Conservation (phyloP, 2,113 vertebrate species). For the Colinus virginianus region DNA sequence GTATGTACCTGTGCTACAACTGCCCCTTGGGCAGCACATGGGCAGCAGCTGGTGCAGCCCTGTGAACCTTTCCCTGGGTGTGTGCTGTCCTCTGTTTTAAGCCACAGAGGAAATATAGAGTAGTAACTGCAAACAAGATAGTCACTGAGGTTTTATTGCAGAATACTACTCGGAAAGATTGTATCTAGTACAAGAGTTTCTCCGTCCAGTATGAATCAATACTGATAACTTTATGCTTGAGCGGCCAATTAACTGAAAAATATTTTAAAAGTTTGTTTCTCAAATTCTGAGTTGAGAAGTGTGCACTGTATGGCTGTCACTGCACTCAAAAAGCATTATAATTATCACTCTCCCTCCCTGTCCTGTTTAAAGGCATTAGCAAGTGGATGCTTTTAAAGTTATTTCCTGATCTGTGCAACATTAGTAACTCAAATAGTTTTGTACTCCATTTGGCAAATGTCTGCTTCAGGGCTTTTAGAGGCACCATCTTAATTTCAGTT, state of each 20-base stretch:
- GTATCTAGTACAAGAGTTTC: neutral
- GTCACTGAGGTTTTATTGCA: neutral
- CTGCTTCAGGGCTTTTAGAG: neutral
- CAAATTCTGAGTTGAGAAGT: neutral
- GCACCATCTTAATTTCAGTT: neutral
- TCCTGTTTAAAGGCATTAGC: neutral
- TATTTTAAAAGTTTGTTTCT: neutral
- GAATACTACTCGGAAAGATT: neutral
- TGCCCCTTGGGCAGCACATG: neutral
- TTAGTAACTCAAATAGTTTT: constrained; percentile 31
- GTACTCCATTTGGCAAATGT: constrained; percentile 1
- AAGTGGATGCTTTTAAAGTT: neutral
- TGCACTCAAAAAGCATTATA: neutral
- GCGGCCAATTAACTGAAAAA: neutral
- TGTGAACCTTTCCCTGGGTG: neutral
- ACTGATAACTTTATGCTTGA: neutral
- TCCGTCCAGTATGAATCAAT: neutral
- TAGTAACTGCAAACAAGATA: neutral
- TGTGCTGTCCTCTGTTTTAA: neutral
- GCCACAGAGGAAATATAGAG: neutral
- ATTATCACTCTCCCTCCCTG: neutral
- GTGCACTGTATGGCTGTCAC: neutral
- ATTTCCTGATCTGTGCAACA: neutral
- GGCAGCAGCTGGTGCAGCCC: neutral
- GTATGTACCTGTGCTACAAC: neutral